Evolutionary conservation across 2,888 invertebrate genomes (phyloP).

Genomic region (Epiblema foenella): DNA sequence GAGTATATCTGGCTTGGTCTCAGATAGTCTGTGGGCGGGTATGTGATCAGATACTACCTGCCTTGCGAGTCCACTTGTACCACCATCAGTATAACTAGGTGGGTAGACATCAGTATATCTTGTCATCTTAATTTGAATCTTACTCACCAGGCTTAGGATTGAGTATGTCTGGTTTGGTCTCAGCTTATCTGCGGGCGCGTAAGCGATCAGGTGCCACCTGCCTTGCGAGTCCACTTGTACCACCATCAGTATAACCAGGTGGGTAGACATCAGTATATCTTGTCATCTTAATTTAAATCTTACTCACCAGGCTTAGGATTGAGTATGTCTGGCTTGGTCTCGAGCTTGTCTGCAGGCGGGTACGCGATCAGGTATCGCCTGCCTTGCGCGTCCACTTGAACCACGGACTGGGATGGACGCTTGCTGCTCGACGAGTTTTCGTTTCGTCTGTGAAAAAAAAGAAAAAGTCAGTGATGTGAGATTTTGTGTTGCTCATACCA

Average conservation of each 20-base stretch:
- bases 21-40: too few species aligned
- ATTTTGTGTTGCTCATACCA: background rate
- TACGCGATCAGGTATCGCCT: constrained; percentile 77
- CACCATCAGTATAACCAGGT: constrained; percentile 49
- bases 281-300: constrained; percentile 55
- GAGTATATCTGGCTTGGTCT: constrained; percentile 77
- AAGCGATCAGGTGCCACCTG: constrained; percentile 74
- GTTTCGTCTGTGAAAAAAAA: constrained; percentile 59
- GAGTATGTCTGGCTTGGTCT: constrained; percentile 77
- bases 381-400: constrained; percentile 78
- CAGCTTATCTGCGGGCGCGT: constrained; percentile 72
- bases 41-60: constrained; percentile 70
- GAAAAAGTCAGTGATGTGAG: background rate
- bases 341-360: constrained; percentile 71
- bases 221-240: constrained; percentile 80
- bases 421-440: constrained; percentile 66
- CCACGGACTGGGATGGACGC: constrained; percentile 77
- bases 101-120: constrained; percentile 49
- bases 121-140: constrained; percentile 57
- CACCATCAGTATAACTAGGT: constrained; percentile 49
- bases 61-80: constrained; percentile 80
- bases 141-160: constrained; percentile 73
- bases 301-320: constrained; percentile 73
- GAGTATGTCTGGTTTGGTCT: constrained; percentile 77
- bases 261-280: constrained; percentile 49